Base-by-base conservation (phyloP, 2,113 vertebrate species). In the Colistium nudipinnis region DNA sequence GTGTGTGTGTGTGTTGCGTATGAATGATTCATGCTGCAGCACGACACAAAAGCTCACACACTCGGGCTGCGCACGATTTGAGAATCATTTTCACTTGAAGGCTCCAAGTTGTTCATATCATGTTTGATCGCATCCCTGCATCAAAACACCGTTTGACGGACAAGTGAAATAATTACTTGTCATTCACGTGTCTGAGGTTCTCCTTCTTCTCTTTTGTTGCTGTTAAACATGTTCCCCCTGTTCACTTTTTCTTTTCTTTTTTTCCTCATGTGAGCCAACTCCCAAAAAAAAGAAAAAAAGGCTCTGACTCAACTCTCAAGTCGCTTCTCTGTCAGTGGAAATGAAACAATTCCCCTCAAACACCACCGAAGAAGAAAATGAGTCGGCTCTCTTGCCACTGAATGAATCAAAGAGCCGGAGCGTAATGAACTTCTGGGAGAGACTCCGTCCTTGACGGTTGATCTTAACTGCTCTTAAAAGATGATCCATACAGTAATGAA, bases 401-500 rank as follows among this genome's bases (percentile, higher is more conserved):
- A 84, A 86, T 86, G 78, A 89, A 84, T 88, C 76, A 88, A 84
- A 89, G 54, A 25, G 49, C 56, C 19, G 17, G 79, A 78, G 76
- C 19, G 74, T 91, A 89, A 92, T 91, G 90, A 88, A 91, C 87
- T 84, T 86, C 84, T 74, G 10, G 27, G 85, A 86, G 85, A 86
- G 87, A 75, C 81, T 68, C 78, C 60, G 82, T 85, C 79, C 73
- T 89, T 88, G 90, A 62, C 55, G 66, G 62, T 70, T 93, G 92
- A 94, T 93, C 89, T 90, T 94, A 93, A 93, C 89, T 43, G 87
- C 82, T 91, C 86, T 90, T 90, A 92, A 92, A 92, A 92, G 91
- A 94, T 93, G 91, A 93, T 93, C 93, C 89, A 93, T 93, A 92
- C 78, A 67, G 89, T 93, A 93, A 93, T 93, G 90, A 90, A 92